Evolutionary conservation across 2,888 invertebrate genomes (phyloP).

Genomic region (Celastrina argiolus): DNA sequence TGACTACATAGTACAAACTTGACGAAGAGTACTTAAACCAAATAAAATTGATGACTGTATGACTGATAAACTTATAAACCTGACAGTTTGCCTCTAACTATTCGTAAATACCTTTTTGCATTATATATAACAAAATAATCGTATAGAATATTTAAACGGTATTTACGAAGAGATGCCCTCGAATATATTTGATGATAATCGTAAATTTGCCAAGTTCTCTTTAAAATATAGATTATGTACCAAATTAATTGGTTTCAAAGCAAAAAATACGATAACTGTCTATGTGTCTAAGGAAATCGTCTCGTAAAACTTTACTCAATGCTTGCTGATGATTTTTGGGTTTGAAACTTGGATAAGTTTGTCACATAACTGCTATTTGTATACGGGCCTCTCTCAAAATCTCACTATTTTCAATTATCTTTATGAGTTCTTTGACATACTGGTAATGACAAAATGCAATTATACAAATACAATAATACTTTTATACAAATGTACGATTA

Average conservation of each 20-base stretch:
- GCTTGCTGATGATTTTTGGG: neutral
- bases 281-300: neutral
- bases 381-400: neutral
- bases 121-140: neutral
- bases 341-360: conserved; percentile 17
- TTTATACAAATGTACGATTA: neutral
- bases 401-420: too few relatives aligned
- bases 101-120: neutral
- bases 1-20: too few relatives aligned
- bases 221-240: too few relatives aligned
- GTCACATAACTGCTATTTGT: conserved; percentile 20
- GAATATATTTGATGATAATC: conserved; percentile 3
- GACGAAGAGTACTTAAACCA: neutral
- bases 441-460: too few relatives aligned
- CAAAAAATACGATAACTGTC: neutral
- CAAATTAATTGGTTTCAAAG: too few relatives aligned
- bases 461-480: neutral
- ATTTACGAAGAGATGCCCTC: neutral
- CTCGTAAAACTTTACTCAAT: neutral
- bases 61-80: neutral
- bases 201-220: neutral
- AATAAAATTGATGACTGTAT: neutral
- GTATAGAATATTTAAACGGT: neutral
- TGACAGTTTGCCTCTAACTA: neutral
- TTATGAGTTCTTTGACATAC: too few relatives aligned